Evolutionary conservation across 2,113 vertebrate genomes (phyloP), one percentile per base, ranked within the genome.

Genomic region (Odontesthes bonariensis): DNA sequence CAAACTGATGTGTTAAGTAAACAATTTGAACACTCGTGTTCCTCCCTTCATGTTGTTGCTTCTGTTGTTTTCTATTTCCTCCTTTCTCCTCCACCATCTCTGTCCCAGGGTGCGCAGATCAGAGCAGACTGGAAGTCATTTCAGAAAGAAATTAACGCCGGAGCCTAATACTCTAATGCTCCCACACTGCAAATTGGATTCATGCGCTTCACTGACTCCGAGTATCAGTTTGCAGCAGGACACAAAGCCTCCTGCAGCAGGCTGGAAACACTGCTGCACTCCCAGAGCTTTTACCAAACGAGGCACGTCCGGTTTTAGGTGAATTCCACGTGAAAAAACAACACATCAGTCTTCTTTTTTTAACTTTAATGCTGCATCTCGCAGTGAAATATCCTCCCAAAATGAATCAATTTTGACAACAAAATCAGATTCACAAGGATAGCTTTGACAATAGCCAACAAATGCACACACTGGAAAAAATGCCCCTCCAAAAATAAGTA

Each of bases 131-230:
- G 74, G 85, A 87, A 89, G 87, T 85, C 77, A 89, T 89, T 89
- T 74, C 82, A 79, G 73, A 78, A 77, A 79, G 80, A 85, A 87
- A 89, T 89, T 84, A 89, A 80, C 73, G 69, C 81, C 75, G 85
- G 73, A 82, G 78, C 73, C 85, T 82, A 84, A 87, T 82, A 82
- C 81, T 84, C 78, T 82, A 86, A 87, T 79, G 74, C 81, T 89
- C 72, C 85, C 81, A 73, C 81, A 86, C 78, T 82, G 69, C 78
- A 90, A 90, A 90, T 90, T 90, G 85, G 89, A 90, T 89, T 83
- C 31, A 32, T 79, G 78, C 81, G 81, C 83, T 86, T 60, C 64
- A 81, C 73, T 81, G 89, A 40, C 67, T 88, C 75, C 14, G 86
- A 81, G 82, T 81, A 86, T 88, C 86, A 76, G 81, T 64, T 75